phyloP scores from a whole-genome alignment of 1,140 invertebrate species.

The Hypsibius dujardini region DNA sequence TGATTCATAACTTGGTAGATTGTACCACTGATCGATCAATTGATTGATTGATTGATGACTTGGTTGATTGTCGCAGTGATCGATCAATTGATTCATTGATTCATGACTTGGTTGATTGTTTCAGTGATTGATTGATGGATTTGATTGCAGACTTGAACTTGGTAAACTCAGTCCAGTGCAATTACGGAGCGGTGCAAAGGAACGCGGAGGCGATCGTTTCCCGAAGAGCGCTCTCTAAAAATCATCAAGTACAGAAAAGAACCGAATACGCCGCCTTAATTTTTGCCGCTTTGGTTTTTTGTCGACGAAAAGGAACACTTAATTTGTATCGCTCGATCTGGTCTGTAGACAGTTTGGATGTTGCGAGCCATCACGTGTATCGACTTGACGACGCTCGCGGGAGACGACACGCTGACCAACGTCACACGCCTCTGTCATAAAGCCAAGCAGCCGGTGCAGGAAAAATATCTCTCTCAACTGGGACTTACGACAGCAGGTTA shows the following conservation, averaged over 20 bases:
- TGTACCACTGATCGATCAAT: too few species aligned
- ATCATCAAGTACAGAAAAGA: not conserved
- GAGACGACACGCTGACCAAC: conserved; percentile 68
- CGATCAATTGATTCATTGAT: too few species aligned
- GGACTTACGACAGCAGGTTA: conserved; percentile 18
- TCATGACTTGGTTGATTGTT: too few species aligned
- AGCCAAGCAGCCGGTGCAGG: conserved; percentile 42
- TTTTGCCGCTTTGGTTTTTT: conserved; percentile 4
- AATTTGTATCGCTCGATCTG: not conserved
- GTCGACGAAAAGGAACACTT: conserved; percentile 1
- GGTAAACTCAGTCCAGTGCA: conserved; percentile 42
- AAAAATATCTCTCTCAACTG: conserved; percentile 33
- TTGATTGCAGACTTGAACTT: conserved; percentile 38
- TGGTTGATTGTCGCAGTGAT: too few species aligned
- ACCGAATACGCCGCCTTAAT: not conserved
- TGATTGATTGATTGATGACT: too few species aligned
- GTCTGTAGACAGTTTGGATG: conserved; percentile 49
- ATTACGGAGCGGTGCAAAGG: conserved; percentile 37
- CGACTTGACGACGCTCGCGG: conserved; percentile 71
- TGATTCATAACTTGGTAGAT: too few species aligned
- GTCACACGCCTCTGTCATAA: conserved; percentile 60
- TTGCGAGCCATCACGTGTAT: conserved; percentile 61
- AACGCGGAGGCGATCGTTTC: conserved; percentile 8
- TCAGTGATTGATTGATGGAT: not conserved
- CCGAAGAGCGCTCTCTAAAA: not conserved